Percentiles rank a stretch among this genome's conserved stretches.
phyloP scores from a whole-genome alignment of 2,888 invertebrate species.

The Atrina japonica region DNA sequence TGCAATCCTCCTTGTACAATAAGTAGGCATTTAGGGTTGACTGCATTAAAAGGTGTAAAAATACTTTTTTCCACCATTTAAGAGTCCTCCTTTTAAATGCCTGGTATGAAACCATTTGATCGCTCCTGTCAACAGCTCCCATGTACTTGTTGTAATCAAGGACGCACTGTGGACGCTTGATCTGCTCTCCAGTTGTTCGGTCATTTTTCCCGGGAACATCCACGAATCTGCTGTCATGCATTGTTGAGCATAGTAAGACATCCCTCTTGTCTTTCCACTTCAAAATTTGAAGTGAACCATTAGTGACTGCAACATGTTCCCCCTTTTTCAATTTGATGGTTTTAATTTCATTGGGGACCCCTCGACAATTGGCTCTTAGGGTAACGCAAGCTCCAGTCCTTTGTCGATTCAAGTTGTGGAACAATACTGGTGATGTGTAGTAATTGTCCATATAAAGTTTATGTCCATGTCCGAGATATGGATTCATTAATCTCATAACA shows the following conservation, averaged over 20 bases:
- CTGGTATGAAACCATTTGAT: conserved; percentile 44
- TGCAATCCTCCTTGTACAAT: conserved; percentile 31
- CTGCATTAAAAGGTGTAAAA: conserved; percentile 38
- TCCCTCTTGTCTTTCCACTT: conserved; percentile 25
- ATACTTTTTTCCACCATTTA: conserved; percentile 50
- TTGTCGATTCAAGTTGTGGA: conserved; percentile 28
- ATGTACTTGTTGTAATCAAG: conserved; percentile 40
- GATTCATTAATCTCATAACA: conserved; percentile 14
- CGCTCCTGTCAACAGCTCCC: conserved; percentile 46
- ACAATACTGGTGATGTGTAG: conserved; percentile 39
- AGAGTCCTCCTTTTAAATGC: conserved; percentile 37
- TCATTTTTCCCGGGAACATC: conserved; percentile 7
- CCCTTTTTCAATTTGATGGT: conserved; percentile 41
- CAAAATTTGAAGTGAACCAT: conserved; percentile 9
- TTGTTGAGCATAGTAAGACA: conserved; percentile 7
- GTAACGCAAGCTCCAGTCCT: conserved; percentile 43
- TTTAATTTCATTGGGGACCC: conserved; percentile 41
- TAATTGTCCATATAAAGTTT: conserved; percentile 48
- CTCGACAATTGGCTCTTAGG: conserved; percentile 36
- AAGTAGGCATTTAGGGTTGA: conserved; percentile 37
- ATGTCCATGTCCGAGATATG: conserved; percentile 37
- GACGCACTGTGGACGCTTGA: neutral
- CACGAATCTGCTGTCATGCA: neutral
- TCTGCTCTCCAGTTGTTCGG: conserved; percentile 3
- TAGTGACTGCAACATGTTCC: conserved; percentile 29